A percentile compares a stretch with the other conserved stretches of the same genome.
phyloP scores from a whole-genome alignment of 2,797 vertebrate species.

The Microctenopoma lineatum region DNA sequence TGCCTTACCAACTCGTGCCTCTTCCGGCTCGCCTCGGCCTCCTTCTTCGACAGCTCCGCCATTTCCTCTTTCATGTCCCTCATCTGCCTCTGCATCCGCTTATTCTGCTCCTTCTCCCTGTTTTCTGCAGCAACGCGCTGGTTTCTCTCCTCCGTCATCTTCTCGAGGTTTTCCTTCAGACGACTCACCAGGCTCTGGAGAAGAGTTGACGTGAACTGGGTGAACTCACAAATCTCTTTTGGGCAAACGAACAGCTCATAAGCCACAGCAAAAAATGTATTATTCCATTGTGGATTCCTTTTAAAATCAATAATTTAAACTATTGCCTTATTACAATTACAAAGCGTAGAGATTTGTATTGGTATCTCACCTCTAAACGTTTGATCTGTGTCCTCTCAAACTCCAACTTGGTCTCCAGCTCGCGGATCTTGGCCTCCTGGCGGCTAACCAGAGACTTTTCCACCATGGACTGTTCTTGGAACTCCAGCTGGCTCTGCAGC shows the following conservation, averaged over 20 bases:
- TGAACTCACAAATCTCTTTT: background rate
- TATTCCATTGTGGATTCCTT: conserved; percentile 6
- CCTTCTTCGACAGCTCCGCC: conserved; percentile 94
- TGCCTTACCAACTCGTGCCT: conserved; percentile 93
- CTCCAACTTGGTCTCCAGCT: conserved; percentile 97
- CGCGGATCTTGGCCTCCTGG: conserved; percentile 97
- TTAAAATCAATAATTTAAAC: background rate
- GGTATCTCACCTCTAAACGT: conserved; percentile 89
- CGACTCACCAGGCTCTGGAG: conserved; percentile 87
- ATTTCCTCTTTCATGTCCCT: conserved; percentile 96
- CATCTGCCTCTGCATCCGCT: conserved; percentile 93
- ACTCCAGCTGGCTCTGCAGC: conserved; percentile 95
- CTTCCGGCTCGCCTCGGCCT: conserved; percentile 95
- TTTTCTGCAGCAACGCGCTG: conserved; percentile 88
- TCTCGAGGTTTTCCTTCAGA: conserved; percentile 97
- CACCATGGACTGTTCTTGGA: conserved; percentile 98
- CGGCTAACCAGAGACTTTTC: conserved; percentile 97
- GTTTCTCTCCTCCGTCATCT: conserved; percentile 94
- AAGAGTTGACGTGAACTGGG: conserved; percentile 15
- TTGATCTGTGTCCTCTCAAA: conserved; percentile 96
- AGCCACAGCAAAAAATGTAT: background rate
- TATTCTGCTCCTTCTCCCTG: conserved; percentile 98
- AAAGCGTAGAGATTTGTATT: conserved; percentile 1
- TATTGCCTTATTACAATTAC: background rate
- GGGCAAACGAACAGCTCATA: background rate